phyloP scores from a whole-genome alignment of 2,797 vertebrate genomes.

The Glyptemys insculpta region DNA sequence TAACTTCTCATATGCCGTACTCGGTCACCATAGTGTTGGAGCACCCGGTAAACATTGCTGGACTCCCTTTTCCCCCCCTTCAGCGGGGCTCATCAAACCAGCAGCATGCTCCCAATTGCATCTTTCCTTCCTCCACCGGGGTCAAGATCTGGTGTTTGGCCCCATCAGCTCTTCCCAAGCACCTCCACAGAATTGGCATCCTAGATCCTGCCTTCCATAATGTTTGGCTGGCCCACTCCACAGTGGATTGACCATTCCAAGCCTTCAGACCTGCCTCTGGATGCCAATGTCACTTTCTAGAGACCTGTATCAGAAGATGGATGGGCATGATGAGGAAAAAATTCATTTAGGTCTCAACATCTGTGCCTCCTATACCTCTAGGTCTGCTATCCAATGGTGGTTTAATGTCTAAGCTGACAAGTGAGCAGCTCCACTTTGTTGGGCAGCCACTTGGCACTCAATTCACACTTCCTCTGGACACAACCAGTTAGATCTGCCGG shows the following conservation, averaged over 20 bases:
- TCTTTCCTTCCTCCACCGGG: background rate
- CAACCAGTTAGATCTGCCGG: background rate
- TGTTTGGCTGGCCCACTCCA: background rate
- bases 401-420: background rate
- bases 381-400: background rate
- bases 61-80: too few species aligned
- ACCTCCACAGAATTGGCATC: background rate
- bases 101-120: background rate
- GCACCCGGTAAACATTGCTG: too few species aligned
- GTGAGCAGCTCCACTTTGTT: too few species aligned
- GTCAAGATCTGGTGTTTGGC: background rate
- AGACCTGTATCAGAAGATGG: too few species aligned
- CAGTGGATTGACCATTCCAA: background rate
- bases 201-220: background rate
- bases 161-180: background rate
- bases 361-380: background rate
- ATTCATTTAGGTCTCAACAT: background rate
- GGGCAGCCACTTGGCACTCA: too few species aligned
- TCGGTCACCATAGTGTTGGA: background rate
- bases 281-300: too few species aligned
- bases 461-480: too few species aligned
- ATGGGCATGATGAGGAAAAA: background rate
- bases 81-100: background rate
- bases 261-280: background rate
- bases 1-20: background rate